These are phyloP conservation scores for Orthonevra nobilis DNA, from an alignment of 2,888 invertebrate genomes.

Conservation along the genomic window DNA sequence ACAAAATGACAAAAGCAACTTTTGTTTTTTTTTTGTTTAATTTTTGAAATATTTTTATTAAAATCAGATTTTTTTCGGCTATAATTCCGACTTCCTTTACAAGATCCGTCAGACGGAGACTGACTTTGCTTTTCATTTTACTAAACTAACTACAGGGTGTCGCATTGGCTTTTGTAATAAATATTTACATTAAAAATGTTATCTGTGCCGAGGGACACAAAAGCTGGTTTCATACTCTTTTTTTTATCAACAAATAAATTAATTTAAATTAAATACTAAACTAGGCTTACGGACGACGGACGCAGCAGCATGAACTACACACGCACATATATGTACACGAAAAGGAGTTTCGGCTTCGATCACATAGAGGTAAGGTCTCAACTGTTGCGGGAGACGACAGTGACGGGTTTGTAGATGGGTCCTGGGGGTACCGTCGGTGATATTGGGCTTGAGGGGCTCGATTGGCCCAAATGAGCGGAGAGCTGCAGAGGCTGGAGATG, in stretches of 20 bases:
- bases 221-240: conserved; percentile 34
- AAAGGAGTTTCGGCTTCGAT: conserved; percentile 47
- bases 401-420: conserved; percentile 81
- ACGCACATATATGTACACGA: conserved; percentile 67
- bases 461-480: conserved; percentile 76
- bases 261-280: conserved; percentile 66
- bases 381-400: conserved; percentile 82
- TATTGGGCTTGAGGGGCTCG: conserved; percentile 75
- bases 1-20: conserved; percentile 19
- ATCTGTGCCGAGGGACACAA: conserved; percentile 51
- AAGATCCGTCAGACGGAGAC: conserved; percentile 38
- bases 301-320: conserved; percentile 37
- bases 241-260: conserved; percentile 64
- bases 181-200: conserved; percentile 60
- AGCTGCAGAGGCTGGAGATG: conserved; percentile 75
- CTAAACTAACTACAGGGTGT: conserved; percentile 57
- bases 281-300: conserved; percentile 52
- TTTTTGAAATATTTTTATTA: conserved; percentile 62
- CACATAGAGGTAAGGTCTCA: conserved; percentile 77
- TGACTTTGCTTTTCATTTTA: conserved; percentile 43
- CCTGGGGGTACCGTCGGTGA: conserved; percentile 73
- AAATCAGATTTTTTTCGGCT: conserved; percentile 49
- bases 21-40: conserved; percentile 23
- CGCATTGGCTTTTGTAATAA: neutral
- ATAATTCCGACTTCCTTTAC: conserved; percentile 32